A percentile compares a stretch with the other conserved stretches of the same genome.
These are phyloP conservation scores for Coleophora deauratella DNA, from an alignment of 2,888 invertebrate genomes.

Conservation along the genomic window DNA sequence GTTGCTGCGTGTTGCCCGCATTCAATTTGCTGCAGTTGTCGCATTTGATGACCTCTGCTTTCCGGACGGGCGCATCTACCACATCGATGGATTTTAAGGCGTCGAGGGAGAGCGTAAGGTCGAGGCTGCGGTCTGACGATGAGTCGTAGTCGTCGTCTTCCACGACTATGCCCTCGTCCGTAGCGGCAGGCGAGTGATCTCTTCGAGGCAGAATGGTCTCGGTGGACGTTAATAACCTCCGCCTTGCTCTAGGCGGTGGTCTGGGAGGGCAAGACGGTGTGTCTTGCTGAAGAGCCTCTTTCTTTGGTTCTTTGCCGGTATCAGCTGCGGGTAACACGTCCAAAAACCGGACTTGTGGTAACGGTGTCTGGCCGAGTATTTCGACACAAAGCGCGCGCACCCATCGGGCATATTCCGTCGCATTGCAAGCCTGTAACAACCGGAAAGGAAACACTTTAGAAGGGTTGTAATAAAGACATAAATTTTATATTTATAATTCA, in stretches of 20 bases:
- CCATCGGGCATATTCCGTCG: constrained; percentile 82
- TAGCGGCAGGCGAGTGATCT: constrained; percentile 66
- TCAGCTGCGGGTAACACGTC: constrained; percentile 79
- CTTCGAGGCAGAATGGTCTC: constrained; percentile 55
- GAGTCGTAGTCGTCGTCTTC: constrained; percentile 73
- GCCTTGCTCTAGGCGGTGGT: constrained; percentile 61
- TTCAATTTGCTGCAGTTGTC: constrained; percentile 63
- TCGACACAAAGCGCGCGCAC: constrained; percentile 83
- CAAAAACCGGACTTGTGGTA: constrained; percentile 81
- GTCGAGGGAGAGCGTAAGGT: constrained; percentile 67
- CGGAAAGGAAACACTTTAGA: constrained; percentile 22
- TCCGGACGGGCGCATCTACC: constrained; percentile 56
- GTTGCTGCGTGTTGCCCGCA: constrained; percentile 38
- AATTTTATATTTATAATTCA: constrained; percentile 33
- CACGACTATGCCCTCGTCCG: constrained; percentile 70
- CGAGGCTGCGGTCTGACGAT: constrained; percentile 72
- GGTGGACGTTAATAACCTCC: constrained; percentile 51
- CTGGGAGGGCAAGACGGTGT: constrained; percentile 52
- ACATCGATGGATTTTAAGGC: constrained; percentile 59
- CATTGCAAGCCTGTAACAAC: constrained; percentile 79
- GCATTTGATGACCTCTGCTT: constrained; percentile 60
- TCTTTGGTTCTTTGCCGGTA: constrained; percentile 56
- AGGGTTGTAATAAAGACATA: constrained; percentile 19
- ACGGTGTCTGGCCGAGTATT: constrained; percentile 82
- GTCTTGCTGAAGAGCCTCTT: constrained; percentile 42